These are phyloP conservation scores for Heterotilapia buettikoferi DNA, from an alignment of 2,113 vertebrate genomes.

Conservation along the genomic window DNA sequence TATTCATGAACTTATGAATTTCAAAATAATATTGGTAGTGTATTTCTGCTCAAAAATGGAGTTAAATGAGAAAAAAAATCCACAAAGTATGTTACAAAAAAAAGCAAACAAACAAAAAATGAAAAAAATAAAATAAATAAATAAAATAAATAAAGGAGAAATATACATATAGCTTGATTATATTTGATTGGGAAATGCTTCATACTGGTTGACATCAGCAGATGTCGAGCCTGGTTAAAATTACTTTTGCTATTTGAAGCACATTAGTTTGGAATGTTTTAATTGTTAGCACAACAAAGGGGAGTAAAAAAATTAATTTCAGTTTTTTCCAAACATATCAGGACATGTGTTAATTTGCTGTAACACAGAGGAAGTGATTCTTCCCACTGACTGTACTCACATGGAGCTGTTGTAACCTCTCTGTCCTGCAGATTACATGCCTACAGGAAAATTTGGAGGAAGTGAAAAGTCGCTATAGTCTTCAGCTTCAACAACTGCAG, in stretches of 20 bases:
- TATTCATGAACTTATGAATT: rapidly evolving
- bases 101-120: rapidly evolving
- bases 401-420: neutral
- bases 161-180: neutral
- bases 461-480: neutral
- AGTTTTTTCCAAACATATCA: rapidly evolving
- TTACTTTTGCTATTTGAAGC: neutral
- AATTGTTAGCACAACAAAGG: neutral
- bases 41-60: neutral
- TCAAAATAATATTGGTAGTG: neutral
- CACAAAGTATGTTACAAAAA: neutral
- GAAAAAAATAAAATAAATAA: neutral
- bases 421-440: slow-evolving; percentile 36
- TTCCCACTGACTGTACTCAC: neutral
- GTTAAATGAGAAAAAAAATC: neutral
- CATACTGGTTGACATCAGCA: neutral
- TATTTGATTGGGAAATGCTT: neutral
- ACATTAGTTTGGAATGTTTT: rapidly evolving
- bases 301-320: rapidly evolving
- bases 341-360: neutral
- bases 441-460: slow-evolving; percentile 39
- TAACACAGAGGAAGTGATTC: neutral
- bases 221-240: neutral
- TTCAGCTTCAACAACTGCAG: slow-evolving; percentile 52
- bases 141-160: neutral